A percentile compares a stretch with the other conserved stretches of the same genome.
Evolutionary conservation across 2,888 invertebrate species (phyloP).

Genomic region (Xiphydria camelus): DNA sequence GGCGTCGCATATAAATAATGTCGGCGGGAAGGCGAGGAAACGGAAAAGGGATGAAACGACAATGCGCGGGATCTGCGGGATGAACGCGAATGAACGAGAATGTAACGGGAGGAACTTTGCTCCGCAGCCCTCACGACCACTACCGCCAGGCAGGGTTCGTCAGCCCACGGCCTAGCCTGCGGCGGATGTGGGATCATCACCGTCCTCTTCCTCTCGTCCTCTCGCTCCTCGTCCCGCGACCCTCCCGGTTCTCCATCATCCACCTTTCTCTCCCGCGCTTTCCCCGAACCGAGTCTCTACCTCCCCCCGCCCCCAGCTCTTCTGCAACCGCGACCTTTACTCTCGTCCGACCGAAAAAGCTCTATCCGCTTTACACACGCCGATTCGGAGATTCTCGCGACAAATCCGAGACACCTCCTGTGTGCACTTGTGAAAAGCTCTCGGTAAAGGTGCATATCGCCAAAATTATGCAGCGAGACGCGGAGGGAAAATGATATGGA

Average conservation of each 20-base stretch:
- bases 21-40: too few relatives aligned
- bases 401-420: slow-evolving; percentile 32
- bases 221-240: too few relatives aligned
- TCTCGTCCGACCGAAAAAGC: slow-evolving; percentile 31
- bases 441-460: too few relatives aligned
- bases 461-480: too few relatives aligned
- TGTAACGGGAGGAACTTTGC: background rate
- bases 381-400: slow-evolving; percentile 38
- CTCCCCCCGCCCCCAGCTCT: too few relatives aligned
- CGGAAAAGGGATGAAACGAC: background rate
- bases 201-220: slow-evolving; percentile 4
- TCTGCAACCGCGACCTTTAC: slow-evolving; percentile 23
- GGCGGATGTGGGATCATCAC: slow-evolving; percentile 7
- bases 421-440: too few relatives aligned
- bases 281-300: background rate
- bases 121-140: background rate
- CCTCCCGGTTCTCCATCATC: background rate
- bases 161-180: slow-evolving; percentile 26
- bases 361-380: slow-evolving; percentile 41
- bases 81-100: background rate
- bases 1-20: too few relatives aligned
- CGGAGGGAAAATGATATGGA: too few relatives aligned
- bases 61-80: too few relatives aligned
- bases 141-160: slow-evolving; percentile 27
- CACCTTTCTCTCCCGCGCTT: background rate